Evolutionary conservation across 1,140 invertebrate species (phyloP).

Genomic region (Paracyclopina nana): DNA sequence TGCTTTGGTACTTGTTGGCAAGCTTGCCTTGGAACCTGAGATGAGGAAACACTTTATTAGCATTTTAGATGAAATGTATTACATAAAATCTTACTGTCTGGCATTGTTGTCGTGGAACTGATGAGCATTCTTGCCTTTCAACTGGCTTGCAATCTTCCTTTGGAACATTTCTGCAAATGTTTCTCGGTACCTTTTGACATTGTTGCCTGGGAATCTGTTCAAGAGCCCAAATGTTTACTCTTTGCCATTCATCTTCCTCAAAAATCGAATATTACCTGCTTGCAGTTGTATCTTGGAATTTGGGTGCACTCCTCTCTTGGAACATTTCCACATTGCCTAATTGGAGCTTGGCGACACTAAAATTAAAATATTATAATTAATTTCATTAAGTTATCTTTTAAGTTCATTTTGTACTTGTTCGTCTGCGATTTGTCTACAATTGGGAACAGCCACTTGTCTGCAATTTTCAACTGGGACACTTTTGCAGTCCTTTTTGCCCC

Average conservation of each 20-base stretch:
- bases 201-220: background rate
- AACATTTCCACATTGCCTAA: background rate
- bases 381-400: no score
- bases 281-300: conserved; percentile 14
- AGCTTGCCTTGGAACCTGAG: conserved; percentile 3
- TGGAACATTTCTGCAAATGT: conserved; percentile 11
- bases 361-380: background rate
- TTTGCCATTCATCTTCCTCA: background rate
- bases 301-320: conserved; percentile 9
- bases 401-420: no score
- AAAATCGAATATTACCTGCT: conserved; percentile 3
- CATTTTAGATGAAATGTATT: no score
- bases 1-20: conserved; percentile 8
- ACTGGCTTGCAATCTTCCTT: conserved; percentile 10
- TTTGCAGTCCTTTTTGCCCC: background rate
- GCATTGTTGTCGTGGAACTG: conserved; percentile 11
- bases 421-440: conserved; percentile 13
- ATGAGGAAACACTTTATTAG: background rate
- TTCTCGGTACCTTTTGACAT: conserved; percentile 4
- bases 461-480: conserved; percentile 6
- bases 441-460: conserved; percentile 8
- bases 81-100: no score
- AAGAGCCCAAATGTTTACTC: background rate
- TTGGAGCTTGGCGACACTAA: conserved; percentile 9
- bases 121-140: conserved; percentile 5